Evolutionary conservation across 2,797 vertebrate genomes (phyloP).

Genomic region (Epinephelus malabaricus): DNA sequence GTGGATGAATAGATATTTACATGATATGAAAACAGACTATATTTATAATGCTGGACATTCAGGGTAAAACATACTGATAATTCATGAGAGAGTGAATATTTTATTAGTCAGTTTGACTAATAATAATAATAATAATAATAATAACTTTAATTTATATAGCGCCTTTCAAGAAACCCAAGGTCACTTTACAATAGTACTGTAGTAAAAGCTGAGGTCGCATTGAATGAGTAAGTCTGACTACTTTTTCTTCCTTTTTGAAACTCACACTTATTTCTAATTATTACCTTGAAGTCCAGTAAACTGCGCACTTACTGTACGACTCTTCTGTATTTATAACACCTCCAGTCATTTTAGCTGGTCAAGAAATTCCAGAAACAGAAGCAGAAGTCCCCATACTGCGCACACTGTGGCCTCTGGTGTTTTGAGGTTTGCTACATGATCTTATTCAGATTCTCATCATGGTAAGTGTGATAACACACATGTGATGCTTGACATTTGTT

Average conservation of each 20-base stretch:
- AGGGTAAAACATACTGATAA: not conserved
- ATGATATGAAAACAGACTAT: not conserved
- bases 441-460: not conserved
- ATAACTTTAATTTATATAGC: too few species aligned
- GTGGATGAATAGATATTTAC: too few species aligned
- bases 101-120: not conserved
- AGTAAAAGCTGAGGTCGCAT: not conserved
- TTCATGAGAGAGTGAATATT: not conserved
- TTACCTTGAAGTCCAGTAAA: not conserved
- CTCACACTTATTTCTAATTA: not conserved
- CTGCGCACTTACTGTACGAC: not conserved
- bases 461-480: not conserved
- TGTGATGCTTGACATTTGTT: not conserved
- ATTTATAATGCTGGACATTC: not conserved
- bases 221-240: not conserved
- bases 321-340: not conserved
- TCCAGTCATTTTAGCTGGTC: slow-evolving; percentile 1
- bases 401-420: not conserved
- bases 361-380: slow-evolving; percentile 20
- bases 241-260: not conserved
- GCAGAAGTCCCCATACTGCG: slow-evolving; percentile 5
- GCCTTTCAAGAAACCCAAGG: too few species aligned
- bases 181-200: too few species aligned
- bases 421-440: not conserved
- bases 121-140: too few species aligned